Evolutionary conservation across 1,140 invertebrate species (phyloP).

Genomic region (Maniola jurtina): DNA sequence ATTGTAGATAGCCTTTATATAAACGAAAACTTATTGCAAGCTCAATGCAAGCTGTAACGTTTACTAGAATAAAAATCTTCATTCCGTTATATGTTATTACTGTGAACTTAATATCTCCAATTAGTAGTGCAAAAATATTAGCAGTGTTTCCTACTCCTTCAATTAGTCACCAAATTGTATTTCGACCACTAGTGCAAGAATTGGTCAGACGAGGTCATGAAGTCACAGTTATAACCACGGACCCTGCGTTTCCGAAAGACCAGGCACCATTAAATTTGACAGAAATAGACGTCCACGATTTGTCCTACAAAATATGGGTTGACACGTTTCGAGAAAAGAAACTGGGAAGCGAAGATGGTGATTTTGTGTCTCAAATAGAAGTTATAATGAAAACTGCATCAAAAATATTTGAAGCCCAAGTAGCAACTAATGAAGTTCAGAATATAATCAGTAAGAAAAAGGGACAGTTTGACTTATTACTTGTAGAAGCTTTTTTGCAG

Average conservation of each 20-base stretch:
- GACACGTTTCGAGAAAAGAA: constrained; percentile 47
- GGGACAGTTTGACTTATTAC: constrained; percentile 42
- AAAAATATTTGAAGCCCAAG: constrained; percentile 28
- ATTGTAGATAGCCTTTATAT: background rate
- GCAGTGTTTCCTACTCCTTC: constrained; percentile 9
- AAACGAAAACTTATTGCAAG: background rate
- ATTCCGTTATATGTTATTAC: background rate
- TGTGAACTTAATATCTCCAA: background rate
- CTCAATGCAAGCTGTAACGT: background rate
- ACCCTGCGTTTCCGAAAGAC: constrained; percentile 36
- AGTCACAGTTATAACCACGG: constrained; percentile 56
- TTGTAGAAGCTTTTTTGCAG: constrained; percentile 33
- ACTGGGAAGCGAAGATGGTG: constrained; percentile 1
- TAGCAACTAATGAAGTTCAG: constrained; percentile 32
- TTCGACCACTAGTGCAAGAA: constrained; percentile 54
- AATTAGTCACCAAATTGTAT: constrained; percentile 72
- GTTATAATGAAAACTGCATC: background rate
- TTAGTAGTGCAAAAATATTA: background rate
- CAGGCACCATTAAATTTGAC: constrained; percentile 55
- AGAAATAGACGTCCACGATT: constrained; percentile 53
- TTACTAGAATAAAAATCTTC: background rate
- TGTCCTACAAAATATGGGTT: constrained; percentile 61
- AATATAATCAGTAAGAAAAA: constrained; percentile 34
- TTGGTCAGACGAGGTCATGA: constrained; percentile 71
- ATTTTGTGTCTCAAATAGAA: constrained; percentile 5